phyloP scores from a whole-genome alignment of 2,888 invertebrate genomes.

The Empis livida region DNA sequence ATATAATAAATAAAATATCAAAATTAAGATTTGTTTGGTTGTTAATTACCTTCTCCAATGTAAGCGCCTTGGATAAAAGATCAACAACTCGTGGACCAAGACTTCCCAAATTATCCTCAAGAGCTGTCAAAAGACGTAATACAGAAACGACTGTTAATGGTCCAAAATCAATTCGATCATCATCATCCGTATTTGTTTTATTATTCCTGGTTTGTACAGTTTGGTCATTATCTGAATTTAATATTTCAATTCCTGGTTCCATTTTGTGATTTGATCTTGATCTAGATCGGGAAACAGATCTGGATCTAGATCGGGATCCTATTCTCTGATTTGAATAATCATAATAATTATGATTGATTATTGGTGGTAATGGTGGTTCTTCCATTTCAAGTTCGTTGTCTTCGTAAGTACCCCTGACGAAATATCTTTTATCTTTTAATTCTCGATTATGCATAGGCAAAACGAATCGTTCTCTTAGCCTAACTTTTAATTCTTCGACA shows the following conservation, averaged over 20 bases:
- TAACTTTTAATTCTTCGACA: conserved; percentile 36
- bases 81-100: conserved; percentile 65
- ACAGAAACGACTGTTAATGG: conserved; percentile 44
- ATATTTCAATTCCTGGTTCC: not conserved
- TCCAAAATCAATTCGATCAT: not conserved
- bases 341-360: conserved; percentile 13
- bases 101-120: conserved; percentile 69
- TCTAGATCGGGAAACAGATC: not conserved
- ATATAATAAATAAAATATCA: too few relatives aligned
- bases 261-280: not conserved
- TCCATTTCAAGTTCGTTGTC: conserved; percentile 6
- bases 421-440: conserved; percentile 46
- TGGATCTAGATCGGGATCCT: not conserved
- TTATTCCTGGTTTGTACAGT: not conserved
- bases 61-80: conserved; percentile 49
- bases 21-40: not conserved
- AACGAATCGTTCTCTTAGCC: conserved; percentile 22
- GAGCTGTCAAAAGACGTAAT: conserved; percentile 58
- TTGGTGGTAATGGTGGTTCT: conserved; percentile 8
- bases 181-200: not conserved
- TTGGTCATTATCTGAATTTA: not conserved
- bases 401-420: conserved; percentile 45
- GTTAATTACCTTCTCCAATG: conserved; percentile 45
- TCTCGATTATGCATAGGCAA: conserved; percentile 37
- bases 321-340: not conserved